Evolutionary conservation across 2,113 vertebrate species (phyloP).

Genomic region (Lasiurus cinereus): DNA sequence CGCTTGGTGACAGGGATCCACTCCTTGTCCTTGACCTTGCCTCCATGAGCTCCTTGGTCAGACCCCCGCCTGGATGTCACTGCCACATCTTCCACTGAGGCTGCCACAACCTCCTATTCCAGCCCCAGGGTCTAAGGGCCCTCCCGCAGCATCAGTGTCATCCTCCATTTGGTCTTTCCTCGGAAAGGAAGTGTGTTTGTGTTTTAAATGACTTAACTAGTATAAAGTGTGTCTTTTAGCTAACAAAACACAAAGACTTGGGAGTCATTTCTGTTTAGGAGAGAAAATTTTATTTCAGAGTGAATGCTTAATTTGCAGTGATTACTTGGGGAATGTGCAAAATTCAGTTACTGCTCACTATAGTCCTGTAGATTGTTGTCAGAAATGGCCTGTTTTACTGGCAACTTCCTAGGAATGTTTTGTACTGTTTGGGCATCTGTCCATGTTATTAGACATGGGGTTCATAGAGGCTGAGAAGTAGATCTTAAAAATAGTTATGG

Average conservation of each 20-base stretch:
- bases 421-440: neutral
- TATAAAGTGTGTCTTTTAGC: neutral
- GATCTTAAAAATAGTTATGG: neutral
- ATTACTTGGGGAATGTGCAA: neutral
- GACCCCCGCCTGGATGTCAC: too few species aligned
- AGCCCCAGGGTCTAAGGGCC: too few species aligned
- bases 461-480: conserved; percentile 1
- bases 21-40: too few species aligned
- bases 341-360: neutral
- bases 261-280: neutral
- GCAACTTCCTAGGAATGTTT: neutral
- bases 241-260: neutral
- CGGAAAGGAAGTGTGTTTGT: neutral
- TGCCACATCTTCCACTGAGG: too few species aligned
- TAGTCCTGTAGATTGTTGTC: neutral
- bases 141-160: too few species aligned
- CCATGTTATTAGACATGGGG: neutral
- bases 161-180: too few species aligned
- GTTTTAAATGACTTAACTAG: neutral
- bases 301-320: neutral
- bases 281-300: conserved; percentile 2
- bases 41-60: too few species aligned
- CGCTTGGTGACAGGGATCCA: too few species aligned
- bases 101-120: too few species aligned
- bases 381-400: neutral